phyloP scores from a whole-genome alignment of 2,113 vertebrate genomes.

The Eretmochelys imbricata region DNA sequence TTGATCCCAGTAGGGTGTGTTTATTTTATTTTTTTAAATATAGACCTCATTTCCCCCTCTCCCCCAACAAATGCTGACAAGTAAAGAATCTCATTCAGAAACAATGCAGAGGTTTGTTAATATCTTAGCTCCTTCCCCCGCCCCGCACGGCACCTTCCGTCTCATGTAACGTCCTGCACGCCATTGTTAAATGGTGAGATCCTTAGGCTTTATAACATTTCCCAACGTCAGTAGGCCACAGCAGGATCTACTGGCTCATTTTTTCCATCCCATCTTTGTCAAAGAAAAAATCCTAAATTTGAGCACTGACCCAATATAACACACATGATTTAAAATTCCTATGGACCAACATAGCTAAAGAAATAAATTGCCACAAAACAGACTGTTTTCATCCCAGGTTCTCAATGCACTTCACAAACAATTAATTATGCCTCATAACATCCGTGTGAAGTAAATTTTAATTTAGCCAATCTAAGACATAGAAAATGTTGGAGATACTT shows the following conservation, averaged over 20 bases:
- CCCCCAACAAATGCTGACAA: no score
- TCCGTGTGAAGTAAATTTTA: neutral
- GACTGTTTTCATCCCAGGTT: neutral
- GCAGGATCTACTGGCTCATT: fast-evolving
- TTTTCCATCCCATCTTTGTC: no score
- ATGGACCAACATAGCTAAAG: neutral
- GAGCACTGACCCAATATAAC: neutral
- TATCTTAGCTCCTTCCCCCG: neutral
- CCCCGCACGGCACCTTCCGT: neutral
- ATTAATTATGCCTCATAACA: neutral
- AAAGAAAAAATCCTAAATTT: neutral
- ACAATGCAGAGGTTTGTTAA: neutral
- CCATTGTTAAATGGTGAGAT: neutral
- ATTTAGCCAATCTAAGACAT: neutral
- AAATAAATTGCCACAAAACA: neutral
- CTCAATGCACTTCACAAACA: neutral
- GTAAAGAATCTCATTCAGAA: neutral
- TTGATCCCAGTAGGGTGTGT: neutral
- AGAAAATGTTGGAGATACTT: neutral
- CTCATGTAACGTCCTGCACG: neutral
- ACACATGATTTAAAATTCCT: neutral
- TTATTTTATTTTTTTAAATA: neutral
- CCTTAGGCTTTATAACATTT: neutral
- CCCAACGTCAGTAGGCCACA: neutral
- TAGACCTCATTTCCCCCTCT: no score